phyloP scores from a whole-genome alignment of 2,888 invertebrate species.

The Ernsta delagoae region DNA sequence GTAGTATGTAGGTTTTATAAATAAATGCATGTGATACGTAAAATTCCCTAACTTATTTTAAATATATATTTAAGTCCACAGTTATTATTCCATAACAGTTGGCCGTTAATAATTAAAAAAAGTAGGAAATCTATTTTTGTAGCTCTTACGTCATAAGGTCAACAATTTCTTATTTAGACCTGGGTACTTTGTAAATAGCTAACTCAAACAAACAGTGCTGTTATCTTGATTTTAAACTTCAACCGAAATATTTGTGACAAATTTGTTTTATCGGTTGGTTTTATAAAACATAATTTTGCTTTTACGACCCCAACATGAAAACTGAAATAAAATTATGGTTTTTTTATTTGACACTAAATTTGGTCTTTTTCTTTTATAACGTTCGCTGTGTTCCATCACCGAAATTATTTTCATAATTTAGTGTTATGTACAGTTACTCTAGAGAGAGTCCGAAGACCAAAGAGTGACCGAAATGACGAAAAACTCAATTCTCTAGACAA shows the following conservation, averaged over 20 bases:
- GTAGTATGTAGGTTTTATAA: too few relatives aligned
- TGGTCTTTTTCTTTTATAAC: background rate
- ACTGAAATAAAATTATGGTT: slow-evolving; percentile 15
- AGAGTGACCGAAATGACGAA: too few relatives aligned
- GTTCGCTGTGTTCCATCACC: background rate
- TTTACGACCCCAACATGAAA: slow-evolving; percentile 21
- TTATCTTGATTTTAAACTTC: slow-evolving; percentile 20
- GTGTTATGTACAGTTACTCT: too few relatives aligned
- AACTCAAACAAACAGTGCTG: slow-evolving; percentile 2
- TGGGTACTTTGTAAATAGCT: slow-evolving; percentile 9
- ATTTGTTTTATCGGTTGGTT: slow-evolving; percentile 24
- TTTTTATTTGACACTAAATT: background rate
- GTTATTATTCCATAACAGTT: too few relatives aligned
- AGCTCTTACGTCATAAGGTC: slow-evolving; percentile 4
- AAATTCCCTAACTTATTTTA: too few relatives aligned
- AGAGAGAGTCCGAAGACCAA: too few relatives aligned
- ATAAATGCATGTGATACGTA: too few relatives aligned
- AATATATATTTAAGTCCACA: too few relatives aligned
- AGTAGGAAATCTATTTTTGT: background rate
- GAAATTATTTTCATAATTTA: background rate
- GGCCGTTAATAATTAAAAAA: too few relatives aligned
- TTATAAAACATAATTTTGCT: slow-evolving; percentile 18
- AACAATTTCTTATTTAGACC: slow-evolving; percentile 6
- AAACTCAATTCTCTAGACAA: too few relatives aligned
- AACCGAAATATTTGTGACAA: slow-evolving; percentile 23